Percentiles rank a stretch among this genome's conserved stretches.
phyloP scores from a whole-genome alignment of 1,140 invertebrate genomes.

The Odontomachus brunneus region DNA sequence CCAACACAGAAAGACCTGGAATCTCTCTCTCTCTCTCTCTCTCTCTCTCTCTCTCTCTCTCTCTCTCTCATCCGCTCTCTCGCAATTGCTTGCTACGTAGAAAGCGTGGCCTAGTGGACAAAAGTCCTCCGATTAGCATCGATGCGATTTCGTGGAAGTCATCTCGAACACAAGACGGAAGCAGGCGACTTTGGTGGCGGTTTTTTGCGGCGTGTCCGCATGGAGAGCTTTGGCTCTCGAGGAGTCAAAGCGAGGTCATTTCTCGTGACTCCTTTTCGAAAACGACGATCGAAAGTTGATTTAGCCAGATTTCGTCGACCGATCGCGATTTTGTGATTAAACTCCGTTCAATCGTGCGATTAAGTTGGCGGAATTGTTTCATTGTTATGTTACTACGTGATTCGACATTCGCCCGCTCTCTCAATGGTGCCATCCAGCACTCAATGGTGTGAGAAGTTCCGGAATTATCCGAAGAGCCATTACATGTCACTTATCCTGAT shows the following conservation, averaged over 20 bases:
- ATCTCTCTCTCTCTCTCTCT: neutral
- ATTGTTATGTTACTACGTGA: conserved; percentile 58
- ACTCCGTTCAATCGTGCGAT: conserved; percentile 48
- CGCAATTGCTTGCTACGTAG: conserved; percentile 11
- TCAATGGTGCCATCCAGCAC: conserved; percentile 53
- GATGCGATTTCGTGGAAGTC: neutral
- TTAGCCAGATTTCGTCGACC: neutral
- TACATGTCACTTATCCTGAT: conserved; percentile 62
- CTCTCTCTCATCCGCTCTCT: conserved; percentile 30
- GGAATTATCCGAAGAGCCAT: conserved; percentile 59
- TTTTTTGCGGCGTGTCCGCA: neutral
- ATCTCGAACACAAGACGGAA: no score
- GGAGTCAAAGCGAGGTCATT: neutral
- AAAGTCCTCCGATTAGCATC: conserved; percentile 30
- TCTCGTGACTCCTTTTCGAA: conserved; percentile 13
- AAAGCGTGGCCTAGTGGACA: conserved; percentile 34
- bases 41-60: conserved; percentile 7
- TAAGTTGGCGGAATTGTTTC: conserved; percentile 55
- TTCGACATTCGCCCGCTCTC: conserved; percentile 54
- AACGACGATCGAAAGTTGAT: conserved; percentile 6
- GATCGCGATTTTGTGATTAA: conserved; percentile 42
- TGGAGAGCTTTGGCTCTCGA: no score
- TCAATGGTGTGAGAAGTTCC: conserved; percentile 52
- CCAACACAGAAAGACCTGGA: conserved; percentile 36
- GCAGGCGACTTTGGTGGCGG: no score